Evolutionary conservation across 2,113 vertebrate species (phyloP), one percentile per base, ranked within the genome.

Genomic region (Anguilla japonica): DNA sequence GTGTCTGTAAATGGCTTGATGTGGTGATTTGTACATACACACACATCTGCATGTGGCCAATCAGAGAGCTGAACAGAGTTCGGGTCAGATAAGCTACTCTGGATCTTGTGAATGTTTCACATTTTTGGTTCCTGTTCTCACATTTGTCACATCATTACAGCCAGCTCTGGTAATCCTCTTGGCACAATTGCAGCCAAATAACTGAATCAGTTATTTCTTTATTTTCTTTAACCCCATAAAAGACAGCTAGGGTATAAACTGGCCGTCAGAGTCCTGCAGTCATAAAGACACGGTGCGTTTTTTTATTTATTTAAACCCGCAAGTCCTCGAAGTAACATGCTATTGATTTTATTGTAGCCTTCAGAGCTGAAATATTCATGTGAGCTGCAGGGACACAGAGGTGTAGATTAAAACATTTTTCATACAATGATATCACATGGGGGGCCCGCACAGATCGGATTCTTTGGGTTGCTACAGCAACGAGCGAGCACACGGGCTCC

Each of bases 141-240:
- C 5, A 8, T 34, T 79, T 79, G n/a, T 7, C 75, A 79, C 81
- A 41, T 46, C 20, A 39, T 20, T 41, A 9, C 43, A 53, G 41
- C 82, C 41, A 67, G 85, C 43, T 41, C 43, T 86, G 41, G 78
- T 87, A 88, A 84, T 85, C 86, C 41, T 81, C 85, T 84, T 81
- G 84, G 50, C 83, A 43, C 46, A 26, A 86, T 87, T 85, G 89
- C 63, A 40, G 29, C 63, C 13, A 8, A 20, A 79, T 60, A 79
- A 79, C 81, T 88, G 79, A 83, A 87, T 85, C 81, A 56, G 83
- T 34, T 79, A 50, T 63, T 83, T 83, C 67, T 34, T 34, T 34
- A 34, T 84, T 81, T 63, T 39, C 9, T 11, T 75, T 50, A 5
- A 7, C 20, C 7, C 20, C 20, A 71, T 5, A 60, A 7, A 60